Base-by-base conservation (phyloP, 2,797 vertebrate genomes). In the Pipistrellus kuhlii region DNA sequence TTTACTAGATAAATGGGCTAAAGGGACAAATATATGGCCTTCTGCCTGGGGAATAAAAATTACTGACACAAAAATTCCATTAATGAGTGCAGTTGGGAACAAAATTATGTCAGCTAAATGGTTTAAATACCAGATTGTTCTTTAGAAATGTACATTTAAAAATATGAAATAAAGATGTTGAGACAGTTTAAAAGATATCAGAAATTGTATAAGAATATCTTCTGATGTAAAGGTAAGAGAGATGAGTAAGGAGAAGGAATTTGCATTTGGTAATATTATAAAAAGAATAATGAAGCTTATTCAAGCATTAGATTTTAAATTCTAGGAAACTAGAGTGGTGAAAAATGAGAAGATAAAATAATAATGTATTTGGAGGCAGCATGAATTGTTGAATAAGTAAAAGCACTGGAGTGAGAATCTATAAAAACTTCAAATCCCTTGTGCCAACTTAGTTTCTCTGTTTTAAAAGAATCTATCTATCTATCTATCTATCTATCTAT, bases 251-350 rank as follows among this genome's bases (percentile, higher is more conserved):
- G 44, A 94, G 84, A 94, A 91, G 92, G 46, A 55, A 95, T 85
- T 95, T 96, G 51, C 53, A 66, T 91, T 96, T 82, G 83, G 8
- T 80, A 80, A 85, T 84, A 90, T 82, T 53, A 68, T 96, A 85
- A 90, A 94, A 92, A 87, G 73, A 68, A 94, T 95, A 88, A 77
- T 77, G 87, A 94, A 73, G 21, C 18, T 78, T 91, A 57, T 86
- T 91, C 76, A 88, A 46, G 12, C 35, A 41, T 55, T 91, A 55
- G 53, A 69, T 80, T 95, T 93, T 78, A 91, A 95, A 77, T 88
- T n/a, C 46, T 51, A 55, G 82, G 68, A 83, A 96, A 62, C 23
- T 75, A 82, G 76, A 87, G 18, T 76, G 48, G 77, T 48, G 46
- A 95, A 91, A 85, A 88, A 68, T 69, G 88, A 92, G 53, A 68